Evolutionary conservation across 2,797 vertebrate genomes (phyloP).

Genomic region (Melanotaenia boesemani): DNA sequence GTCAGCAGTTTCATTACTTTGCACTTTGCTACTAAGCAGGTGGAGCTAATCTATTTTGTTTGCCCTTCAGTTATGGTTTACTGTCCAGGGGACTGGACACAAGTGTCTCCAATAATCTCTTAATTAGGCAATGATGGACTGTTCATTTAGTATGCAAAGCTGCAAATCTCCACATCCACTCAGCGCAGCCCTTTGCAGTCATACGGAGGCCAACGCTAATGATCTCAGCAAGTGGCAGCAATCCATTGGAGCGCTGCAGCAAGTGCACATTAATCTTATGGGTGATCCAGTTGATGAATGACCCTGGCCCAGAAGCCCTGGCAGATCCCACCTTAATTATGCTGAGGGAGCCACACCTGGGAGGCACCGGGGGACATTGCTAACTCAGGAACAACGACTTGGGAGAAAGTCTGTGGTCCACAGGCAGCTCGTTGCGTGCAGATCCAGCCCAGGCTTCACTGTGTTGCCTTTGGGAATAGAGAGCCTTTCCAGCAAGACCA

Average conservation of each 20-base stretch:
- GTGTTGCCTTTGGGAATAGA: conserved; percentile 47
- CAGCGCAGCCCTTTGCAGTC: conserved; percentile 75
- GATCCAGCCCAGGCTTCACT: conserved; percentile 38
- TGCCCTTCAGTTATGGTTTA: conserved; percentile 87
- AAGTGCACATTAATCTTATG: conserved; percentile 84
- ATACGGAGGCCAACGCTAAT: conserved; percentile 82
- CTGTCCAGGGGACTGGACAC: conserved; percentile 83
- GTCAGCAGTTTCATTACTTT: conserved; percentile 82
- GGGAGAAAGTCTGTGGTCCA: conserved; percentile 51
- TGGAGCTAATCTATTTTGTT: conserved; percentile 83
- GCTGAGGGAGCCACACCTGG: conserved; percentile 82
- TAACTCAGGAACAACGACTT: conserved; percentile 66
- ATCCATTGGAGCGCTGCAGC: conserved; percentile 83
- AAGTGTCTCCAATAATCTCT: conserved; percentile 85
- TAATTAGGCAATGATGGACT: conserved; percentile 87
- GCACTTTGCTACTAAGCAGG: conserved; percentile 80
- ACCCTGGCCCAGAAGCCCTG: conserved; percentile 80
- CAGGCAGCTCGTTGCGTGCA: conserved; percentile 32
- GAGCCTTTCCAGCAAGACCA: conserved; percentile 54
- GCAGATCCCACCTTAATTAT: conserved; percentile 86
- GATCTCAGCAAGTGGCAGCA: conserved; percentile 87
- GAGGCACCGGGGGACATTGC: conserved; percentile 69
- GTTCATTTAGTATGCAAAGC: conserved; percentile 87
- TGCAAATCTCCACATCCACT: conserved; percentile 78
- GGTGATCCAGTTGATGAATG: conserved; percentile 86